phyloP scores from a whole-genome alignment of 35 echinoderm and acorn worm species.

The Apostichopus parvimensis region DNA sequence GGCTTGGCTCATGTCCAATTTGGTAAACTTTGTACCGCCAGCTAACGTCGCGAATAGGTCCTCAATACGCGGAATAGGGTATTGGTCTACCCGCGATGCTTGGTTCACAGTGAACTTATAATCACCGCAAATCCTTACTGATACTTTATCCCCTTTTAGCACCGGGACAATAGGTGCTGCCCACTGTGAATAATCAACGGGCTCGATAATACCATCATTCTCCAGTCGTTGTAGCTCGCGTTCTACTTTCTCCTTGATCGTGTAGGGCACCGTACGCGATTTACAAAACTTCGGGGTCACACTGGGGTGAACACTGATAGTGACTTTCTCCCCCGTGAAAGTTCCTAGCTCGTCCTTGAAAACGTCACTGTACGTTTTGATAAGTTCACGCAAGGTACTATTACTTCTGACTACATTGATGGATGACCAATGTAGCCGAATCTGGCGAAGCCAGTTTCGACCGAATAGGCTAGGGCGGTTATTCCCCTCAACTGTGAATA shows the following conservation, averaged over 20 bases:
- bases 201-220: constrained; percentile 34
- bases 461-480: too few relatives aligned
- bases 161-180: constrained; percentile 62
- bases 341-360: too few relatives aligned
- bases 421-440: constrained; percentile 34
- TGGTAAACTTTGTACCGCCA: constrained; percentile 30
- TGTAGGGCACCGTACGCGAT: too few relatives aligned
- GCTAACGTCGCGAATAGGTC: constrained; percentile 58
- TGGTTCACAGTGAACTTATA: constrained; percentile 39
- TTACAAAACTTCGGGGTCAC: too few relatives aligned
- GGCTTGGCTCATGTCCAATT: constrained; percentile 52
- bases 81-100: constrained; percentile 50
- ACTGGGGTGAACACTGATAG: too few relatives aligned
- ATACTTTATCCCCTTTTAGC: constrained; percentile 41
- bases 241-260: background rate
- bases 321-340: too few relatives aligned
- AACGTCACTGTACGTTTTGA: too few relatives aligned
- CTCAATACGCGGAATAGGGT: constrained; percentile 61
- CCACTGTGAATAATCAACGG: constrained; percentile 41
- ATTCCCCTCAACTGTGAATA: too few relatives aligned
- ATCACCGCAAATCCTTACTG: constrained; percentile 60
- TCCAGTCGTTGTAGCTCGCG: constrained; percentile 18
- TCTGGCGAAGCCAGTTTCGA: constrained; percentile 36
- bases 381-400: too few relatives aligned
- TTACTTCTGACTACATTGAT: background rate